phyloP scores from a whole-genome alignment of 2,113 vertebrate species.

The Coptodon rendalli region DNA sequence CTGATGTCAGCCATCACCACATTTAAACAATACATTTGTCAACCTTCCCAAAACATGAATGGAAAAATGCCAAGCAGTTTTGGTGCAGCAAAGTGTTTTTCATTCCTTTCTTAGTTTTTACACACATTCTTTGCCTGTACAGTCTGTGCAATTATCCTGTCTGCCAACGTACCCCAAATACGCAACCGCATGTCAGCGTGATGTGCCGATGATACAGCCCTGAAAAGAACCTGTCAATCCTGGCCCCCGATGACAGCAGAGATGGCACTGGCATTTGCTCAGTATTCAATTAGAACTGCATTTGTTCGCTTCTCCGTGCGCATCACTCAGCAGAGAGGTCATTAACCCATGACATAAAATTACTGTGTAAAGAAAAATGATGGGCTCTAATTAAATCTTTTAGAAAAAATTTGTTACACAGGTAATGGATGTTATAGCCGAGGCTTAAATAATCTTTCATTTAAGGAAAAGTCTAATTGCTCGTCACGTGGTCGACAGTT shows the following conservation, averaged over 20 bases:
- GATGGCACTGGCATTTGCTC: neutral
- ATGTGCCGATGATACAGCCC: neutral
- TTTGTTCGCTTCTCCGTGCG: conserved; percentile 13
- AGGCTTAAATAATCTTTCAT: neutral
- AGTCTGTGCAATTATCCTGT: conserved; percentile 28
- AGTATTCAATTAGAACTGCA: conserved; percentile 5
- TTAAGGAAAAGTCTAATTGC: neutral
- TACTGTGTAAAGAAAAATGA: conserved; percentile 4
- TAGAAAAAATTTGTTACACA: neutral
- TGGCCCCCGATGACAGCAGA: neutral
- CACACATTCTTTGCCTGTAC: neutral
- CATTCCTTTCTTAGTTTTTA: neutral
- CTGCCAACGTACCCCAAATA: neutral
- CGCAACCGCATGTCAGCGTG: neutral
- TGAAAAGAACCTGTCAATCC: conserved; percentile 21
- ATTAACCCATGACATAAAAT: neutral
- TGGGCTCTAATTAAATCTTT: conserved; percentile 9
- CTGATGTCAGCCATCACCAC: neutral
- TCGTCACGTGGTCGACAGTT: neutral
- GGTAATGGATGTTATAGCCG: neutral
- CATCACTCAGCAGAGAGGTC: conserved; percentile 8
- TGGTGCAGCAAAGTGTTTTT: neutral
- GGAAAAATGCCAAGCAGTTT: neutral
- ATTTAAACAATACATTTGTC: neutral
- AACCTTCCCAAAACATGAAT: neutral